Evolutionary conservation across 2,888 invertebrate species (phyloP), one percentile per base, ranked within the genome.

Genomic region (Microplitis manilae): DNA sequence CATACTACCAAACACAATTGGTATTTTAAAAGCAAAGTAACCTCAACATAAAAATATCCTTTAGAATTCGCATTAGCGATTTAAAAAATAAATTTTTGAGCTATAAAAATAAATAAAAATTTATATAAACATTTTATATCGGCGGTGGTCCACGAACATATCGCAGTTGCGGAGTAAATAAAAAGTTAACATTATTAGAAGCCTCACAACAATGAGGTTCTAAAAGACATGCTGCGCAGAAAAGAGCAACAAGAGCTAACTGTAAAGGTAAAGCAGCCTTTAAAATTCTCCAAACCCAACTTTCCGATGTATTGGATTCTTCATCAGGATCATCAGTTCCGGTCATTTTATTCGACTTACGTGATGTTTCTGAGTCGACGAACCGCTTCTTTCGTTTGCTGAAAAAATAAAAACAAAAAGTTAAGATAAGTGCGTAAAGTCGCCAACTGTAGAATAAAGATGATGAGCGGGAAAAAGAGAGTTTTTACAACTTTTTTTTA

Each of bases 101-200:
- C 68, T 59, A 20, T 13, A 20, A 17, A 30, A 20, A 2, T 13
- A 30, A 70, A 13, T 30, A 71, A 50, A 61, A 20, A 59, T 20
- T 15, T 39, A 20, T 61, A 17, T 61, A 30, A 5, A 62, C 30
- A 17, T 64, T 71, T 59, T 70, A 95, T 83, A 95, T 93, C 7
- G 96, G 96, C 20, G 96, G 96, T 9, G 96, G 95, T 80, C 96
- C 96, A 79, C 94, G 93, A n/a, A 95, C 93, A 89, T 96, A 96
- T 83, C 94, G 94, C 76, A 96, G 91, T 85, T 96, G 95, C 5
- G 96, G 96, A n/a, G 94, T 94, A 62, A 96, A 90, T 0, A 94
- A 94, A 84, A 95, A 92, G 73, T 94, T 94, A 81, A 95, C 92
- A 75, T 94, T 95, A 91, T 96, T 95, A 85, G 95, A 92, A 75